Percentiles rank a stretch among this genome's conserved stretches.
Conservation (phyloP, 1,140 invertebrate genomes). For the Eubasilissa regina region DNA sequence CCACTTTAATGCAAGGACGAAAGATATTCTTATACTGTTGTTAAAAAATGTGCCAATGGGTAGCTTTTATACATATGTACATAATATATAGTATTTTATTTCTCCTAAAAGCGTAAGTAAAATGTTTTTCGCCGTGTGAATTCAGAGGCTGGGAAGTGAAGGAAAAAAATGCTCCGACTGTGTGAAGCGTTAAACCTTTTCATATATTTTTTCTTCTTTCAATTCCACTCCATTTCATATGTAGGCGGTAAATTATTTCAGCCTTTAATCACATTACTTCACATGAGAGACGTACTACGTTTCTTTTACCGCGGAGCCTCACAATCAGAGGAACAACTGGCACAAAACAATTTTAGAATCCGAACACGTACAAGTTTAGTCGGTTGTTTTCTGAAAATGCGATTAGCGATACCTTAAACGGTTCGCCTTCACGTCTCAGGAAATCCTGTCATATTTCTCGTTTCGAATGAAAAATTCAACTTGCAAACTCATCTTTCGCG, state of each 20-base stretch:
- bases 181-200: conserved; percentile 2
- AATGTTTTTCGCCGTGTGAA: too few relatives aligned
- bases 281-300: neutral
- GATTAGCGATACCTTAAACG: conserved; percentile 19
- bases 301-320: neutral
- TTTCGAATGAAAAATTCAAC: conserved; percentile 12
- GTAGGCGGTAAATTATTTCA: conserved; percentile 18
- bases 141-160: too few relatives aligned
- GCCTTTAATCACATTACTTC: conserved; percentile 26
- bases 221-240: conserved; percentile 11
- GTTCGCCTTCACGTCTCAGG: conserved; percentile 27
- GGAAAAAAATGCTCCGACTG: neutral
- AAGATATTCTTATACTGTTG: too few relatives aligned
- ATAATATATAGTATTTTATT: too few relatives aligned
- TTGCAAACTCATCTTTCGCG: conserved; percentile 21
- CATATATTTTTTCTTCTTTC: neutral
- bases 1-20: too few relatives aligned
- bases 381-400: conserved; percentile 18
- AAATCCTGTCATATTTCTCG: conserved; percentile 23
- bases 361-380: conserved; percentile 5
- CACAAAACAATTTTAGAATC: neutral
- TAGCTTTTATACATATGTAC: too few relatives aligned
- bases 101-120: too few relatives aligned
- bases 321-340: neutral
- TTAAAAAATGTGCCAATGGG: too few relatives aligned